Percentiles rank a stretch among this genome's conserved stretches.
Evolutionary conservation across 2,888 invertebrate genomes (phyloP).

Genomic region (Coelinius sp.): DNA sequence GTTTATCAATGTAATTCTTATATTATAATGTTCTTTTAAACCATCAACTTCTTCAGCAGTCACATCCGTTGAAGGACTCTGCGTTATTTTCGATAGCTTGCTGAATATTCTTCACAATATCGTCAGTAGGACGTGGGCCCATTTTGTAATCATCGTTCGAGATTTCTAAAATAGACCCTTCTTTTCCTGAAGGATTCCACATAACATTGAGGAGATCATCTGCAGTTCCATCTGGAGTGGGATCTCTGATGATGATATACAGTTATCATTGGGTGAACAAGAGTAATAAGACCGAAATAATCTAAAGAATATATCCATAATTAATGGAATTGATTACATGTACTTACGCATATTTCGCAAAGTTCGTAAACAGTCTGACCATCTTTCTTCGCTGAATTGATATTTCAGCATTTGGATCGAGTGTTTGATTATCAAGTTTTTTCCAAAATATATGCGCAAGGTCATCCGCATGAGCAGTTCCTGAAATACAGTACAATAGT

Average conservation of each 20-base stretch:
- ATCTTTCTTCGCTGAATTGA: constrained; percentile 69
- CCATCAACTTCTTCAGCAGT: too few species aligned
- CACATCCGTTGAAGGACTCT: too few species aligned
- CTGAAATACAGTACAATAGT: too few species aligned
- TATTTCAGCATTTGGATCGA: constrained; percentile 50
- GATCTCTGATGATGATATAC: constrained; percentile 44
- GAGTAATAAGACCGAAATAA: background rate
- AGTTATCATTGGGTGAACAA: background rate
- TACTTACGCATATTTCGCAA: constrained; percentile 44
- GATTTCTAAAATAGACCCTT: constrained; percentile 47
- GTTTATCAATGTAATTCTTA: too few species aligned
- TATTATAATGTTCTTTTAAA: too few species aligned
- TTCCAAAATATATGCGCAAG: constrained; percentile 74
- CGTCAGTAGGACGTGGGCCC: too few species aligned
- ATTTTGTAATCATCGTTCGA: too few species aligned
- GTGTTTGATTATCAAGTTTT: constrained; percentile 41
- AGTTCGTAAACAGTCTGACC: constrained; percentile 74
- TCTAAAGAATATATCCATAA: too few species aligned
- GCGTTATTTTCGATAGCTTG: too few species aligned
- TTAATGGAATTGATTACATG: background rate
- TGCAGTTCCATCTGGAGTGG: constrained; percentile 44
- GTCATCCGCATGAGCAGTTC: constrained; percentile 78
- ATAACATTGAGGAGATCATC: constrained; percentile 27
- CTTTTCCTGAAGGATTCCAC: constrained; percentile 45
- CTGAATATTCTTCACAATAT: too few species aligned